Conservation (phyloP, 2,888 invertebrate species). For the Amorpha juglandis region DNA sequence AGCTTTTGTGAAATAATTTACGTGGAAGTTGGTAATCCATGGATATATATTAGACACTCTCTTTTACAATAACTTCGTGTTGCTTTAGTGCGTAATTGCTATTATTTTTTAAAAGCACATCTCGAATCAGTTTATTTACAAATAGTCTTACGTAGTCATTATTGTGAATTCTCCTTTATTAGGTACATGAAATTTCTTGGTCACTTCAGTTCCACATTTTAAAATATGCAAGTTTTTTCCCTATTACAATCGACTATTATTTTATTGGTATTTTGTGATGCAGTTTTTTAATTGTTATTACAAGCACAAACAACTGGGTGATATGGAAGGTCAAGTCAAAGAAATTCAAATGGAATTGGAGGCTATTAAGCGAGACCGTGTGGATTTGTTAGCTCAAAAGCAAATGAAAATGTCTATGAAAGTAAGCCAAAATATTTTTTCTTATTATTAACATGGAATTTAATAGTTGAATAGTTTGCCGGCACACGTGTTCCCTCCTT, state of each 20-base stretch:
- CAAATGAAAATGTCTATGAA: constrained; percentile 23
- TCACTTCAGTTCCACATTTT: neutral
- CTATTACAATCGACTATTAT: too few relatives aligned
- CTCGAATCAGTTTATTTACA: neutral
- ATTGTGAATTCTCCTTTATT: neutral
- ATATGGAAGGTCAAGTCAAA: constrained; percentile 75
- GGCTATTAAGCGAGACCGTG: constrained; percentile 59
- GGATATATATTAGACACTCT: neutral
- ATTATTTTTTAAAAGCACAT: neutral
- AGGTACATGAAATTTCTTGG: neutral
- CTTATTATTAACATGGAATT: too few relatives aligned
- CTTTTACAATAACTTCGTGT: neutral
- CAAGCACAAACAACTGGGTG: constrained; percentile 73
- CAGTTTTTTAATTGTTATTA: constrained; percentile 24
- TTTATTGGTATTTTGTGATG: neutral
- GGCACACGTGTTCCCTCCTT: too few relatives aligned
- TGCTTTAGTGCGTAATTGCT: neutral
- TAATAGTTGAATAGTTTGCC: too few relatives aligned
- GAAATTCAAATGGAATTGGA: constrained; percentile 72
- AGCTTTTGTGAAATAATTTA: neutral
- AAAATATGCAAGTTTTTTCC: too few relatives aligned
- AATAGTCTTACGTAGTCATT: neutral
- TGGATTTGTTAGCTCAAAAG: constrained; percentile 46
- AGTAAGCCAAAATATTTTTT: neutral
- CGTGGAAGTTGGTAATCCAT: neutral